A percentile compares a stretch with the other conserved stretches of the same genome.
Conservation (phyloP, 2,797 vertebrate species). For the Rousettus madagascariensis region DNA sequence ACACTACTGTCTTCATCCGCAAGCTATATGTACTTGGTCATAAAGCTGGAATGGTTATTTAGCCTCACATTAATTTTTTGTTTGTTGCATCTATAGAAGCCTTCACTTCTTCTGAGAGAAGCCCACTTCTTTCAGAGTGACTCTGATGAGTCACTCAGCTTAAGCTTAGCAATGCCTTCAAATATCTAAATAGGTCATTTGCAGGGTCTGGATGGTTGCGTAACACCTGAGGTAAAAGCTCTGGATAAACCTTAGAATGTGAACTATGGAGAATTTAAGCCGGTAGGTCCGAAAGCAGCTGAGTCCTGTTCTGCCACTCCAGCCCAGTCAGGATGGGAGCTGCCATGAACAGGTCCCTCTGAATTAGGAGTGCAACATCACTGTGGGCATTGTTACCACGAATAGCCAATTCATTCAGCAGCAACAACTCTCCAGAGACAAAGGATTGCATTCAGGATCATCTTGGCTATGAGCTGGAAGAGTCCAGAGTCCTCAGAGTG, state of each 20-base stretch:
- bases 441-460: neutral
- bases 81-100: neutral
- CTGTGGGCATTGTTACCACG: neutral
- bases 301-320: neutral
- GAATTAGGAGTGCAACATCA: neutral
- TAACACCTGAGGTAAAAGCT: neutral
- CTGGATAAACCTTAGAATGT: neutral
- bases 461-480: neutral
- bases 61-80: neutral
- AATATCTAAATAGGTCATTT: neutral
- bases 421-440: neutral
- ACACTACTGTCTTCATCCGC: neutral
- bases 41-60: neutral
- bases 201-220: neutral
- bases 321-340: neutral
- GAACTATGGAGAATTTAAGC: neutral
- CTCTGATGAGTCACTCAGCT: neutral
- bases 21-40: accelerated
- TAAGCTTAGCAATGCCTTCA: neutral
- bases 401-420: neutral
- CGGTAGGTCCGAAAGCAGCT: neutral
- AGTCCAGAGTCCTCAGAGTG: neutral
- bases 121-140: neutral
- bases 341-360: neutral
- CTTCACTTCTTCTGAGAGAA: neutral